Percentiles rank a stretch among this genome's conserved stretches.
Evolutionary conservation across 2,797 vertebrate genomes (phyloP).

Genomic region (Tamandua tetradactyla): DNA sequence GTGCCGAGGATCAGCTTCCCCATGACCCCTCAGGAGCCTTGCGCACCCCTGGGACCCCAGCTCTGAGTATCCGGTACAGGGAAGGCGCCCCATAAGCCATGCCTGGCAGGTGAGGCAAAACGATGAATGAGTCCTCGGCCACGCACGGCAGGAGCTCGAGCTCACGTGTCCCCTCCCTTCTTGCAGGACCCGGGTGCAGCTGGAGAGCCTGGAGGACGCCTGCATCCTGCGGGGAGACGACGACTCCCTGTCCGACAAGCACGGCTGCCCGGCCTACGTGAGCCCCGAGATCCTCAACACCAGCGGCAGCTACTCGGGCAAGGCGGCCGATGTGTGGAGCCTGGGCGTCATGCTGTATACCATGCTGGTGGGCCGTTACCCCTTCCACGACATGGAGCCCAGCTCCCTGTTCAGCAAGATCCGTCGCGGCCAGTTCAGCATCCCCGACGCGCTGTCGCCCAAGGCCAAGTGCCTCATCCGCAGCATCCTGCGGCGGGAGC

Average conservation of each 20-base stretch:
- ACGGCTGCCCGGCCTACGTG: conserved; percentile 98
- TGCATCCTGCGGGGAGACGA: conserved; percentile 94
- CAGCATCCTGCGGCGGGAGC: conserved; percentile 97
- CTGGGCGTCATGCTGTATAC: conserved; percentile 99
- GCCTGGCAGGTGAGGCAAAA: too few relatives aligned
- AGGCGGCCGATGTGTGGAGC: conserved; percentile 99
- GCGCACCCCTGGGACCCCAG: too few relatives aligned
- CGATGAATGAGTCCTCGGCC: too few relatives aligned
- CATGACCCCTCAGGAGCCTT: too few relatives aligned
- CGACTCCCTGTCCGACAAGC: conserved; percentile 98
- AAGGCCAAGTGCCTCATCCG: conserved; percentile 99
- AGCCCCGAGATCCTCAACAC: conserved; percentile 99
- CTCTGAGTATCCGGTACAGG: too few relatives aligned
- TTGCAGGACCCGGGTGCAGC: conserved; percentile 93
- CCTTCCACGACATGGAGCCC: conserved; percentile 98
- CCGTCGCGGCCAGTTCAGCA: conserved; percentile 98
- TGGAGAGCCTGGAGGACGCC: conserved; percentile 98
- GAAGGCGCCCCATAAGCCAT: too few relatives aligned
- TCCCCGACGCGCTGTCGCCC: conserved; percentile 98
- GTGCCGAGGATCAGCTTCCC: too few relatives aligned
- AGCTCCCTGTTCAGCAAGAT: conserved; percentile 99
- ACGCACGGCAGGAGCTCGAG: neutral
- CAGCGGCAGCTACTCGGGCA: conserved; percentile 98
- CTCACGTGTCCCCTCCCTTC: neutral
- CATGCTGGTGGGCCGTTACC: conserved; percentile 98